A percentile compares a stretch with the other conserved stretches of the same genome.
phyloP scores from a whole-genome alignment of 2,113 vertebrate genomes.

The Corydoras sp. region DNA sequence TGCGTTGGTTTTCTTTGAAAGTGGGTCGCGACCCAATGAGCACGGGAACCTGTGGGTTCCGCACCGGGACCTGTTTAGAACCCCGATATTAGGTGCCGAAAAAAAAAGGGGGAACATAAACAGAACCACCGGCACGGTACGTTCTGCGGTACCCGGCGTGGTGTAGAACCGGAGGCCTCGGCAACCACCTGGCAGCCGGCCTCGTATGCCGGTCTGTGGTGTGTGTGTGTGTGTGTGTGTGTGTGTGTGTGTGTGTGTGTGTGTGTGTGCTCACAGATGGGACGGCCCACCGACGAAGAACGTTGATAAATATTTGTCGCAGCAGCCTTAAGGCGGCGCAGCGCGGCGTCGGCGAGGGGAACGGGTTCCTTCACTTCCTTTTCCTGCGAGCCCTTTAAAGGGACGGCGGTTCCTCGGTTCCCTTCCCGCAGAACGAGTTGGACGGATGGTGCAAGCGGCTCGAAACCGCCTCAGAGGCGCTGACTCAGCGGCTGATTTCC shows the following conservation, averaged over 20 bases:
- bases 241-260: neutral
- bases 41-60: too few species aligned
- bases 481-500: constrained; percentile 37
- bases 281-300: constrained; percentile 7
- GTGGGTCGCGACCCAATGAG: too few species aligned
- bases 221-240: neutral
- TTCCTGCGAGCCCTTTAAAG: constrained; percentile 11
- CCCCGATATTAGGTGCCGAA: too few species aligned
- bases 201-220: too few species aligned
- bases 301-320: too few species aligned
- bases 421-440: constrained; percentile 17
- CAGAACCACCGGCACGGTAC: too few species aligned
- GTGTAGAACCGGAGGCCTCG: neutral
- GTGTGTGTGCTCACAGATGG: constrained; percentile 7
- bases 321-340: too few species aligned
- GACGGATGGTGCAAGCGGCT: constrained; percentile 10
- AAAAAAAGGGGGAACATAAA: too few species aligned
- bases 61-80: too few species aligned
- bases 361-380: neutral
- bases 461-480: constrained; percentile 31
- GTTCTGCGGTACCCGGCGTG: too few species aligned
- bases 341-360: too few species aligned
- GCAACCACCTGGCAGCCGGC: constrained; percentile 15
- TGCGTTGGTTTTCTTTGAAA: too few species aligned
- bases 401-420: neutral